Percentiles rank a stretch among this genome's conserved stretches.
Conservation (phyloP, 2,113 vertebrate species). For the Bubo blakistoni region DNA sequence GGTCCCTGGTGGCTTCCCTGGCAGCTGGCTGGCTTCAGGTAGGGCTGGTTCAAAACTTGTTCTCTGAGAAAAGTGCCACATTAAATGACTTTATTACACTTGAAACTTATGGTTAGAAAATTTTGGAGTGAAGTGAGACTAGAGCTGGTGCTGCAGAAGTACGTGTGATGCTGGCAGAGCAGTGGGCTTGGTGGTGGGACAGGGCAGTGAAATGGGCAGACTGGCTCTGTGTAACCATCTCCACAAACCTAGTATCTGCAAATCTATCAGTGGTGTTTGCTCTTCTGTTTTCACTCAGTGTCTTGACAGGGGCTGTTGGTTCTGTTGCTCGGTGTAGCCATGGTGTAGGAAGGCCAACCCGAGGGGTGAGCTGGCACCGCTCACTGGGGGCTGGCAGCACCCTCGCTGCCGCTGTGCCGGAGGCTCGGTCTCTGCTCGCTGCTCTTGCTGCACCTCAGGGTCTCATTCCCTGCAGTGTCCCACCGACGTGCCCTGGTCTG, state of each 20-base stretch:
- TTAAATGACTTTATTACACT: not conserved
- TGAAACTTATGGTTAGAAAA: not conserved
- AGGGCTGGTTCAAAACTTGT: not conserved
- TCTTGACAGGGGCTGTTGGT: not conserved
- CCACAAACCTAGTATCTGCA: not conserved
- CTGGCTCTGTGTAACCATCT: not conserved
- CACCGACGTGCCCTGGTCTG: not conserved
- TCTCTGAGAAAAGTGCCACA: not conserved
- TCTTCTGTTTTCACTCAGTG: not conserved
- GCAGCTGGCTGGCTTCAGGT: not conserved
- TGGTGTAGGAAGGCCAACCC: accelerated
- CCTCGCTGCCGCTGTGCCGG: not conserved
- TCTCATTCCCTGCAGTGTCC: not conserved
- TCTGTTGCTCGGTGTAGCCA: not conserved
- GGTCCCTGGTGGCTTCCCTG: not conserved
- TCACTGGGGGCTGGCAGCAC: not conserved
- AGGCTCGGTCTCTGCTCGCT: not conserved
- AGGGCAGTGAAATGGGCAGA: not conserved
- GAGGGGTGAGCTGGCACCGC: not conserved
- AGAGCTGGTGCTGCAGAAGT: not conserved
- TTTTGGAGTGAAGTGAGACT: not conserved
- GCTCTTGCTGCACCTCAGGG: not conserved
- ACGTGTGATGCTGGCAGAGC: not conserved
- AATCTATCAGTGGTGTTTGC: not conserved
- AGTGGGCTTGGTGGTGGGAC: accelerated